These are phyloP conservation scores for Palythoa caribaeorum DNA, from an alignment of 92 coral and sea anemone genomes.

Conservation along the genomic window DNA sequence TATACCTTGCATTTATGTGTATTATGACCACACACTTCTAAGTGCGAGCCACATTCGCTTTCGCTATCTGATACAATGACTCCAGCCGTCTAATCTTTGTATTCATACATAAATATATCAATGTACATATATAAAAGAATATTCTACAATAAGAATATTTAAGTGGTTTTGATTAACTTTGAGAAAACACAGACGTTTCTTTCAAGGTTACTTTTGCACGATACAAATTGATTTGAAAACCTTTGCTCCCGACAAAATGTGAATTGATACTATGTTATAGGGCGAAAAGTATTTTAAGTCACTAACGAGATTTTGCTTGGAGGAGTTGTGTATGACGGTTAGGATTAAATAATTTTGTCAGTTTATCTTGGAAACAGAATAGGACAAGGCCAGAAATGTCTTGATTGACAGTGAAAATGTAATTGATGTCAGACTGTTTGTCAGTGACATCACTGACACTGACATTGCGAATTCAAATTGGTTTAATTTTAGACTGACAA, in stretches of 20 bases:
- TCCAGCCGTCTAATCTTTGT: too few species aligned
- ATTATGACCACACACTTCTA: too few species aligned
- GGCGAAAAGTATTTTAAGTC: neutral
- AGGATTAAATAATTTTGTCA: conserved; percentile 25
- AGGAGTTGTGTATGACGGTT: neutral
- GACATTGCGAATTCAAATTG: conserved; percentile 77
- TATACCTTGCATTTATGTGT: too few species aligned
- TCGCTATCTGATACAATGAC: too few species aligned
- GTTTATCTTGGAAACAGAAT: conserved; percentile 16
- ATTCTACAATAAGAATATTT: too few species aligned
- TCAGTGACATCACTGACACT: conserved; percentile 62
- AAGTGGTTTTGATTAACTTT: too few species aligned
- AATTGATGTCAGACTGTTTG: conserved; percentile 74
- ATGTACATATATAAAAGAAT: too few species aligned
- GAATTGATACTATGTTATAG: conserved; percentile 2
- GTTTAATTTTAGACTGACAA: conserved; percentile 88
- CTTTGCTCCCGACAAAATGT: neutral
- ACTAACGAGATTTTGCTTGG: conserved; percentile 20
- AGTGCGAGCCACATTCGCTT: too few species aligned
- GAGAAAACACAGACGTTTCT: too few species aligned
- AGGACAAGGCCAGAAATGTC: conserved; percentile 23
- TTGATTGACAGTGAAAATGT: conserved; percentile 74
- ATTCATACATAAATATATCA: too few species aligned
- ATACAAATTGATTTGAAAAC: neutral
- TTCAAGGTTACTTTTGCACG: neutral